phyloP scores from a whole-genome alignment of 2,888 invertebrate species.

The Limnephilus lunatus region DNA sequence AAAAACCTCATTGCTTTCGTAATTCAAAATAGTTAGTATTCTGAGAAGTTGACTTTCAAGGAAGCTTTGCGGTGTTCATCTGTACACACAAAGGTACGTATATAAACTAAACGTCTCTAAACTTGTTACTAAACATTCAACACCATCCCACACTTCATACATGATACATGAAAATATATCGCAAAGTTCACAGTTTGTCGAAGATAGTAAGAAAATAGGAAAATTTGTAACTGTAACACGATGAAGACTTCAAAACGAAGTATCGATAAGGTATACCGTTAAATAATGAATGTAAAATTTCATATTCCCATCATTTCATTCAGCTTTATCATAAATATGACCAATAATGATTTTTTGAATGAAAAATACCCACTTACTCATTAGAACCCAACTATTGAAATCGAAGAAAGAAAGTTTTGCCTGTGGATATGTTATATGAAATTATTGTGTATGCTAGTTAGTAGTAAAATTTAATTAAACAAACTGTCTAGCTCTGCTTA shows the following conservation, averaged over 20 bases:
- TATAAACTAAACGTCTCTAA: not conserved
- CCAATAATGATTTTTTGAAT: no score
- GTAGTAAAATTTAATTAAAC: no score
- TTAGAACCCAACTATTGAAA: no score
- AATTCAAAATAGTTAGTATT: not conserved
- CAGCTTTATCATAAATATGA: no score
- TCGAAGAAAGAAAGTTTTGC: no score
- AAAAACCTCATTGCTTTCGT: not conserved
- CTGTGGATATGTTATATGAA: no score
- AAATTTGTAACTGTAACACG: not conserved
- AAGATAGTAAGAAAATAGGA: not conserved
- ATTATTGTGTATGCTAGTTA: no score
- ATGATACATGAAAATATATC: not conserved
- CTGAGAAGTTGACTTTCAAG: not conserved
- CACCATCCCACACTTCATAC: not conserved
- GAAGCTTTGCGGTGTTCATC: not conserved
- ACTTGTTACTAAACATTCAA: not conserved
- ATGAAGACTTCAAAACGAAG: not conserved
- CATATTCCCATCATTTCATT: no score
- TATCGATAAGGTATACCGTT: not conserved
- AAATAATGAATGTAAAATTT: no score
- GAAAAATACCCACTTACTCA: no score
- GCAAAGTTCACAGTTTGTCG: not conserved
- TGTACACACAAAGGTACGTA: no score
- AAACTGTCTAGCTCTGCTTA: no score